Percentiles rank a stretch among this genome's conserved stretches.
phyloP scores from a whole-genome alignment of 2,797 vertebrate species.

The Pipistrellus kuhlii region DNA sequence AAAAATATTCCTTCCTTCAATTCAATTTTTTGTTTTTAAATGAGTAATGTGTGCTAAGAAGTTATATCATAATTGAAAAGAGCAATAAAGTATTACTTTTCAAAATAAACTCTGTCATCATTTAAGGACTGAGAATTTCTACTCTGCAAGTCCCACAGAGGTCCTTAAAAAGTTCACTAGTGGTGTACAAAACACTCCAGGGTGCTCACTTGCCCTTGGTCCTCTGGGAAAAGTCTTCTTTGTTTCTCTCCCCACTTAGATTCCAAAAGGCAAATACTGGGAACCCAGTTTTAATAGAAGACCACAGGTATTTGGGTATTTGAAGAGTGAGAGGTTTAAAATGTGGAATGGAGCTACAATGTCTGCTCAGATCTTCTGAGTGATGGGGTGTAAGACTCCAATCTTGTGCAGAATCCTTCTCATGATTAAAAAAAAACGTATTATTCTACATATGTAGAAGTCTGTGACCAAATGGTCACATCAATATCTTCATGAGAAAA shows the following conservation, averaged over 20 bases:
- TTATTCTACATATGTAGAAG: not conserved
- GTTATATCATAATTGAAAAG: constrained; percentile 52
- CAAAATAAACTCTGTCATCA: constrained; percentile 38
- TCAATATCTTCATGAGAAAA: constrained; percentile 25
- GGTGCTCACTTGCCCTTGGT: not conserved
- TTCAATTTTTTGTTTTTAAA: constrained; percentile 55
- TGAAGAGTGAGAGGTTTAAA: constrained; percentile 42
- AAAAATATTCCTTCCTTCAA: constrained; percentile 63
- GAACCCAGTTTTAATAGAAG: not conserved
- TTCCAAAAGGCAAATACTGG: constrained; percentile 15
- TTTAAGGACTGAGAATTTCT: constrained; percentile 46
- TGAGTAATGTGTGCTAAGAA: constrained; percentile 36
- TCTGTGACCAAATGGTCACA: not conserved
- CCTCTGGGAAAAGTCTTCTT: not conserved
- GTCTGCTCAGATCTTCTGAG: constrained; percentile 37
- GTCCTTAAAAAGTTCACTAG: not conserved
- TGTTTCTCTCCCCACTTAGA: constrained; percentile 42
- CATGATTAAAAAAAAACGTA: not conserved
- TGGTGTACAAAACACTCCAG: not conserved
- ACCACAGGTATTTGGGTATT: not conserved
- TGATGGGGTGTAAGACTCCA: not conserved
- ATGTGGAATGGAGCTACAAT: constrained; percentile 7
- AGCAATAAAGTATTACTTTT: constrained; percentile 41
- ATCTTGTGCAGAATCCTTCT: not conserved
- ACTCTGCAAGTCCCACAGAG: not conserved